Evolutionary conservation across 2,888 invertebrate genomes (phyloP).

Genomic region (Gymnosoma rotundatum): DNA sequence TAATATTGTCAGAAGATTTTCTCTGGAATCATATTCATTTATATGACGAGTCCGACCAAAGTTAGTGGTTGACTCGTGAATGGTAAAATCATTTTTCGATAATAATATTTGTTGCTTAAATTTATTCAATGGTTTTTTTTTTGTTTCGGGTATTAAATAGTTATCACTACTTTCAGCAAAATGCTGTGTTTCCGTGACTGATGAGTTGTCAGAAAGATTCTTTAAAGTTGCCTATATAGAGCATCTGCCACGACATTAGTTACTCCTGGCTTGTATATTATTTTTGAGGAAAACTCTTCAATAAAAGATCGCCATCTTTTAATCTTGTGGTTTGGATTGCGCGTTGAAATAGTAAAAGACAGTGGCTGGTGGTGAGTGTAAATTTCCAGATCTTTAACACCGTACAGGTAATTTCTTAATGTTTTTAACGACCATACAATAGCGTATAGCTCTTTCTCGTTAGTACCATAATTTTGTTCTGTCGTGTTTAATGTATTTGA

Average conservation of each 20-base stretch:
- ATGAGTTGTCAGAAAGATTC: too few relatives aligned
- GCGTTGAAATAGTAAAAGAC: not conserved
- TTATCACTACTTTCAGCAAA: too few relatives aligned
- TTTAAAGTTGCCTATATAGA: too few relatives aligned
- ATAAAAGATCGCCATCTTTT: conserved; percentile 5
- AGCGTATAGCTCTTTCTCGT: too few relatives aligned
- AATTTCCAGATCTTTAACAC: not conserved
- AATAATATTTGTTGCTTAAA: not conserved
- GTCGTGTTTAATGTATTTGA: not conserved
- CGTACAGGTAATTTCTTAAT: not conserved
- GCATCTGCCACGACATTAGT: too few relatives aligned
- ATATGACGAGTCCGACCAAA: not conserved
- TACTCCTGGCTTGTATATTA: too few relatives aligned
- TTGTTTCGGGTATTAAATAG: too few relatives aligned
- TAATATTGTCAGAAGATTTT: not conserved
- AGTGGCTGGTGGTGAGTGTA: not conserved
- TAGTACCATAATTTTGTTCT: not conserved
- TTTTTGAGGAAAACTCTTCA: not conserved
- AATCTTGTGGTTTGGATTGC: conserved; percentile 2
- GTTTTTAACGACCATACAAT: too few relatives aligned
- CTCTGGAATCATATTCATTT: not conserved
- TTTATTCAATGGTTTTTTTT: too few relatives aligned
- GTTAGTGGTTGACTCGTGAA: not conserved
- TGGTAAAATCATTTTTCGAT: not conserved
- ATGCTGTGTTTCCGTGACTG: too few relatives aligned